phyloP scores from a whole-genome alignment of 2,797 vertebrate genomes.

The Buphagus erythrorhynchus region DNA sequence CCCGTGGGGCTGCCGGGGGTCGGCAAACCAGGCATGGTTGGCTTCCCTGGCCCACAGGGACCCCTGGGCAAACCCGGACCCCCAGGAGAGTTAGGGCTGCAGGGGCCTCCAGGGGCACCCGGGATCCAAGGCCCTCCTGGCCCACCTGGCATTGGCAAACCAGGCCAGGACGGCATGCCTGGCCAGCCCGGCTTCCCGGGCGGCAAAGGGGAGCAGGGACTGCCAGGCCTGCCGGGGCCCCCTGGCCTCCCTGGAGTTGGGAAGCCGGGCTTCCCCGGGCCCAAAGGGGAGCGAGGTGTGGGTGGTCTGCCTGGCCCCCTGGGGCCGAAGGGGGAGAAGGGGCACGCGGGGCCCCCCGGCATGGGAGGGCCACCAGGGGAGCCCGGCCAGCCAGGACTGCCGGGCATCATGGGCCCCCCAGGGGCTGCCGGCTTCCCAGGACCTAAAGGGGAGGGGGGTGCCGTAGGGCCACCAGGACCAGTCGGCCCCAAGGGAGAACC shows the following conservation, averaged over 20 bases:
- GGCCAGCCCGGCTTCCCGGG: slow-evolving; percentile 89
- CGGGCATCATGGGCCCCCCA: slow-evolving; percentile 87
- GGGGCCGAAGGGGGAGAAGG: slow-evolving; percentile 91
- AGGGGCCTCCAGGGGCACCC: slow-evolving; percentile 83
- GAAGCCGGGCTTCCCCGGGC: slow-evolving; percentile 91
- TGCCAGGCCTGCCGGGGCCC: slow-evolving; percentile 87
- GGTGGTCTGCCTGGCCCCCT: slow-evolving; percentile 85
- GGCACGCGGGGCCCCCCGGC: slow-evolving; percentile 86
- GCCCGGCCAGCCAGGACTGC: slow-evolving; percentile 87
- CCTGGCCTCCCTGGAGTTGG: slow-evolving; percentile 90
- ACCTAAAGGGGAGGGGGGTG: slow-evolving; percentile 88
- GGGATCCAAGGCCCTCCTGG: slow-evolving; percentile 89
- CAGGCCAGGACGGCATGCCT: slow-evolving; percentile 88
- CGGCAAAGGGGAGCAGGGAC: slow-evolving; percentile 89
- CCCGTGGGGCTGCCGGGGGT: slow-evolving; percentile 86
- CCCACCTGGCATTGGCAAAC: slow-evolving; percentile 87
- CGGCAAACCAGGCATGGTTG: slow-evolving; percentile 89
- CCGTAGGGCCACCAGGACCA: slow-evolving; percentile 82
- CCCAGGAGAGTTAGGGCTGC: slow-evolving; percentile 85
- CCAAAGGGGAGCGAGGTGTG: slow-evolving; percentile 90
- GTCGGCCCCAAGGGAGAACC: slow-evolving; percentile 87
- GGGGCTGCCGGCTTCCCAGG: slow-evolving; percentile 90
- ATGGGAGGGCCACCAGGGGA: slow-evolving; percentile 86
- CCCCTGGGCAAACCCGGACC: slow-evolving; percentile 86
- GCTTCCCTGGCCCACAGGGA: slow-evolving; percentile 90